These are phyloP conservation scores for Xanthorhoe spadicearia DNA, from an alignment of 2,888 invertebrate genomes.

Conservation along the genomic window DNA sequence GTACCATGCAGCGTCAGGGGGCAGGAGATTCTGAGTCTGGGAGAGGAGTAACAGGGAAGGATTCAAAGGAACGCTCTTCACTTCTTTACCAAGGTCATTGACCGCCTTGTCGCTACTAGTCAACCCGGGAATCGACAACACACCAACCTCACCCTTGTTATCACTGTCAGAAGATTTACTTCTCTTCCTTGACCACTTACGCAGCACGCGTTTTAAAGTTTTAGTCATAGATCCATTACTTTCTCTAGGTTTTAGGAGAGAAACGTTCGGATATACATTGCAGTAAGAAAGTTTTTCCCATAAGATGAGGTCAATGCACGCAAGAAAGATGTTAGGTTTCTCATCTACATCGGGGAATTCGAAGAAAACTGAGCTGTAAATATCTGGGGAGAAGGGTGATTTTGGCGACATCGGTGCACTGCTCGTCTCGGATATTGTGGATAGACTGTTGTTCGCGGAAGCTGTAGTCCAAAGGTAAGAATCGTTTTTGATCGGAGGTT, in stretches of 20 bases:
- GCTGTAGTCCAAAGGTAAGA: conserved; percentile 66
- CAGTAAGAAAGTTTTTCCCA: conserved; percentile 73
- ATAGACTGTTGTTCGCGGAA: conserved; percentile 59
- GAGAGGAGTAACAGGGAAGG: conserved; percentile 71
- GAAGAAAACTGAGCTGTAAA: conserved; percentile 76
- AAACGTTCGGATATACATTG: conserved; percentile 70
- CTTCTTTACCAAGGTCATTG: conserved; percentile 70
- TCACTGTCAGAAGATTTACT: conserved; percentile 57
- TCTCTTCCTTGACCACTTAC: conserved; percentile 58
- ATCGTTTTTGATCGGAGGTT: conserved; percentile 60
- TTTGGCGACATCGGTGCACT: conserved; percentile 56
- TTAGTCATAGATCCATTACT: conserved; percentile 61
- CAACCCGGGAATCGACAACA: conserved; percentile 69
- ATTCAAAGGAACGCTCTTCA: conserved; percentile 67
- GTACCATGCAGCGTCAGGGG: conserved; percentile 79
- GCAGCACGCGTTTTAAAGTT: conserved; percentile 53
- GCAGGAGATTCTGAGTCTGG: conserved; percentile 69
- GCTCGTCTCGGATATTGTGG: conserved; percentile 71
- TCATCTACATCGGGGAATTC: conserved; percentile 64
- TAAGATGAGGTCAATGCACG: conserved; percentile 74
- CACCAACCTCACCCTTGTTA: conserved; percentile 65
- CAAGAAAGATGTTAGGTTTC: conserved; percentile 57
- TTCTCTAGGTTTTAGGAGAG: conserved; percentile 57
- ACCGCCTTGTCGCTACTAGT: conserved; percentile 65
- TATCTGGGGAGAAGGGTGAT: conserved; percentile 64